Conservation (phyloP, 64 coral and sea anemone species). For the Astreopora myriophthalma region DNA sequence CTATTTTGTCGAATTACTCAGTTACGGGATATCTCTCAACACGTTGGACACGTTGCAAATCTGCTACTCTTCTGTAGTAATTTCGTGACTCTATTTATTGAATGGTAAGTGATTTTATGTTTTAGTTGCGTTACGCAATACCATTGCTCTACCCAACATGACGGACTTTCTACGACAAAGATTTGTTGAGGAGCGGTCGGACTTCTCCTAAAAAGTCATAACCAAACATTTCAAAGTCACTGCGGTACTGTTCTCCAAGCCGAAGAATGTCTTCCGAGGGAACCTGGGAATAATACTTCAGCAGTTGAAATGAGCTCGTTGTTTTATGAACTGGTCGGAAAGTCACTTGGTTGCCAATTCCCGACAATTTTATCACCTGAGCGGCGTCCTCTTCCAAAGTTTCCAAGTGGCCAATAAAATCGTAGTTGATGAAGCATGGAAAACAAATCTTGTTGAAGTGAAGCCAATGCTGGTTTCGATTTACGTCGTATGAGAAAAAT, state of each 20-base stretch:
- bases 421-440: conserved; percentile 59
- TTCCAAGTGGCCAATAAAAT: conserved; percentile 75
- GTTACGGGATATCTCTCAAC: too few relatives aligned
- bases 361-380: background rate
- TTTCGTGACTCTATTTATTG: too few relatives aligned
- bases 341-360: background rate
- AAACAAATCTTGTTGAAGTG: conserved; percentile 64
- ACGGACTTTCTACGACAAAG: too few relatives aligned
- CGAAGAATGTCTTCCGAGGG: background rate
- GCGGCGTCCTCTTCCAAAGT: conserved; percentile 40
- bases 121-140: too few relatives aligned
- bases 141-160: too few relatives aligned
- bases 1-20: too few relatives aligned
- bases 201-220: too few relatives aligned
- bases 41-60: too few relatives aligned
- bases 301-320: background rate
- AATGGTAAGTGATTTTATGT: too few relatives aligned
- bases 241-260: background rate
- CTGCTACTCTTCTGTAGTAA: too few relatives aligned
- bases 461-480: conserved; percentile 61
- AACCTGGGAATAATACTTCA: background rate
- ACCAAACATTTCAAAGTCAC: conserved; percentile 44
- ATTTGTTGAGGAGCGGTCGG: too few relatives aligned
- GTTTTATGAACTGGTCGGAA: conserved; percentile 9
- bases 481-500: background rate